phyloP scores from a whole-genome alignment of 2,113 vertebrate genomes.

The Ochotona curzoniae region DNA sequence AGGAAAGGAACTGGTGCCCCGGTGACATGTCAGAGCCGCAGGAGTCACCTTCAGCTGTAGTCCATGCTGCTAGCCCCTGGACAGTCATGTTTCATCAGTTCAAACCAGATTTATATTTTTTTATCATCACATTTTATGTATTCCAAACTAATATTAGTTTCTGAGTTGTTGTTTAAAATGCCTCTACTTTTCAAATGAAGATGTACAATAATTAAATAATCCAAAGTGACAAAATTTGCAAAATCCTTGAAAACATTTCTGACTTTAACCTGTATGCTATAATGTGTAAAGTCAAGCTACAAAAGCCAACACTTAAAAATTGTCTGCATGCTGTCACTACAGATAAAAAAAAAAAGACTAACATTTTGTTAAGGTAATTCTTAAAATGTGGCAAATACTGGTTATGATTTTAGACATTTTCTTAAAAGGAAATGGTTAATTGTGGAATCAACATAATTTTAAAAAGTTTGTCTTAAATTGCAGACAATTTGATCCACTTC shows the following conservation, averaged over 20 bases:
- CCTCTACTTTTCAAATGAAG: background rate
- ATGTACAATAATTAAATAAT: background rate
- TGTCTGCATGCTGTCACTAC: background rate
- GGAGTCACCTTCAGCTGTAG: no score
- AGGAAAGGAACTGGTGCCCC: no score
- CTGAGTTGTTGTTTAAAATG: constrained; percentile 29
- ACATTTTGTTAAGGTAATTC: constrained; percentile 12
- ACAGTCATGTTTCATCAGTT: background rate
- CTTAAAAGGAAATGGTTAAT: constrained; percentile 29
- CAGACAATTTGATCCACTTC: background rate
- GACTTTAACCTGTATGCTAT: background rate
- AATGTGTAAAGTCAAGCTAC: background rate
- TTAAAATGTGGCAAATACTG: background rate
- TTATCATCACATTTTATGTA: constrained; percentile 35
- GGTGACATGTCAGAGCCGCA: no score
- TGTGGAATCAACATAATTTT: background rate
- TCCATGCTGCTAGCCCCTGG: no score
- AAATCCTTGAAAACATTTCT: background rate
- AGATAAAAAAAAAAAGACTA: background rate
- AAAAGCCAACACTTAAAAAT: constrained; percentile 4
- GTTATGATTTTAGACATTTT: constrained; percentile 47
- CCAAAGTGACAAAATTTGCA: background rate
- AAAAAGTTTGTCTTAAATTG: constrained; percentile 36
- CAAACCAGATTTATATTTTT: background rate
- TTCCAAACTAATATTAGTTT: constrained; percentile 10